phyloP scores from a whole-genome alignment of 2,113 vertebrate species.

The Melanotaenia duboulayi region DNA sequence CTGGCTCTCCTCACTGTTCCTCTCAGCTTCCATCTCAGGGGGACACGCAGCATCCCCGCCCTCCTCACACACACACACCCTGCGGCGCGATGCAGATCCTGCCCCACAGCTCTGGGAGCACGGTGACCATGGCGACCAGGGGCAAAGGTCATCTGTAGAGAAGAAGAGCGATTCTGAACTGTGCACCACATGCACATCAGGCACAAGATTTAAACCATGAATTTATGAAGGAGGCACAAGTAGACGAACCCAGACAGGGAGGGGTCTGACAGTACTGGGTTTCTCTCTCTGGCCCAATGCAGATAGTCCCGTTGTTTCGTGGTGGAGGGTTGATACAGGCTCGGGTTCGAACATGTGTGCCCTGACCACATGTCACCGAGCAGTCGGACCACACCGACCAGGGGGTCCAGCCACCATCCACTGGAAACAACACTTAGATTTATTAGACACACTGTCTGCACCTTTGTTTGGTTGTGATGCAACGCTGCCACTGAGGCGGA shows the following conservation, averaged over 20 bases:
- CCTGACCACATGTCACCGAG: conserved; percentile 84
- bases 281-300: conserved; percentile 80
- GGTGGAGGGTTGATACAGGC: conserved; percentile 85
- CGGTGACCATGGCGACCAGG: conserved; percentile 85
- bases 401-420: conserved; percentile 84
- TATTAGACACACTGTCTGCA: background rate
- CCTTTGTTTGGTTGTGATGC: background rate
- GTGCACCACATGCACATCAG: too few relatives aligned
- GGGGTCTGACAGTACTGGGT: conserved; percentile 75
- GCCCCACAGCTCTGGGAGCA: conserved; percentile 88
- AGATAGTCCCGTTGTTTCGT: conserved; percentile 76
- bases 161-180: background rate
- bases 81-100: conserved; percentile 76
- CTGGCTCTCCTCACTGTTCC: conserved; percentile 77
- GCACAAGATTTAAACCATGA: too few relatives aligned
- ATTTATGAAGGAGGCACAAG: background rate
- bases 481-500: background rate
- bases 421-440: conserved; percentile 63
- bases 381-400: conserved; percentile 93
- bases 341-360: conserved; percentile 80
- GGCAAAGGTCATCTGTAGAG: conserved; percentile 83
- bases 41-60: conserved; percentile 75
- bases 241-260: conserved; percentile 79
- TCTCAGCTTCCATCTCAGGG: conserved; percentile 43
- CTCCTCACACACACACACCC: conserved; percentile 81